phyloP scores from a whole-genome alignment of 2,888 invertebrate species.

The Zele albiditarsus region DNA sequence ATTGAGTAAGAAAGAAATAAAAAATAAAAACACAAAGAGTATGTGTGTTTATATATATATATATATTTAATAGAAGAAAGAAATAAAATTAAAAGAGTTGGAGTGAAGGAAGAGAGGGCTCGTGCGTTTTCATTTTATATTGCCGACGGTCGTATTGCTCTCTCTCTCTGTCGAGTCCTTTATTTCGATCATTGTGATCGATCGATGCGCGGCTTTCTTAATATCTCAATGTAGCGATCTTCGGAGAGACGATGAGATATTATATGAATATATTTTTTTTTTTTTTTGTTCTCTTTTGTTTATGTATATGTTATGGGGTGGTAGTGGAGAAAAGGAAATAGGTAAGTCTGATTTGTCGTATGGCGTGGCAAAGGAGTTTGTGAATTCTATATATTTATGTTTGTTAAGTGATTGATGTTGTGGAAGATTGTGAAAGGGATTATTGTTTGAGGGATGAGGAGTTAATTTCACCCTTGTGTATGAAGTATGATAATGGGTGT shows the following conservation, averaged over 20 bases:
- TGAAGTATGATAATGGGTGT: no score
- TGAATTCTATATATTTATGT: background rate
- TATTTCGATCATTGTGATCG: slow-evolving; percentile 40
- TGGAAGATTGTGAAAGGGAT: no score
- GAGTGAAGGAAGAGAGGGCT: slow-evolving; percentile 10
- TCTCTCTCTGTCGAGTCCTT: slow-evolving; percentile 7
- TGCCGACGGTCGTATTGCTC: slow-evolving; percentile 18
- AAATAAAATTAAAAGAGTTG: slow-evolving; percentile 1
- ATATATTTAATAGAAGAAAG: slow-evolving; percentile 12
- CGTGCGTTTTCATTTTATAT: slow-evolving; percentile 36
- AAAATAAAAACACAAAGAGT: background rate
- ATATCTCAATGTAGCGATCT: slow-evolving; percentile 47
- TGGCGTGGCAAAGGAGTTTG: background rate
- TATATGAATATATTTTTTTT: slow-evolving; percentile 33
- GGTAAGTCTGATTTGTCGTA: background rate
- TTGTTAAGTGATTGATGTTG: no score
- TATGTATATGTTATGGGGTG: background rate
- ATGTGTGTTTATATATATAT: background rate
- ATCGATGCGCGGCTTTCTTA: slow-evolving; percentile 42
- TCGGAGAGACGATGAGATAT: slow-evolving; percentile 31
- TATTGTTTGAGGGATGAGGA: no score
- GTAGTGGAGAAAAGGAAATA: background rate
- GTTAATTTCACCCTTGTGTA: no score
- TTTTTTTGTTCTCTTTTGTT: no score
- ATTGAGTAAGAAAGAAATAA: background rate